These are phyloP conservation scores for Microtus pennsylvanicus DNA, from an alignment of 2,113 vertebrate genomes.

Conservation along the genomic window DNA sequence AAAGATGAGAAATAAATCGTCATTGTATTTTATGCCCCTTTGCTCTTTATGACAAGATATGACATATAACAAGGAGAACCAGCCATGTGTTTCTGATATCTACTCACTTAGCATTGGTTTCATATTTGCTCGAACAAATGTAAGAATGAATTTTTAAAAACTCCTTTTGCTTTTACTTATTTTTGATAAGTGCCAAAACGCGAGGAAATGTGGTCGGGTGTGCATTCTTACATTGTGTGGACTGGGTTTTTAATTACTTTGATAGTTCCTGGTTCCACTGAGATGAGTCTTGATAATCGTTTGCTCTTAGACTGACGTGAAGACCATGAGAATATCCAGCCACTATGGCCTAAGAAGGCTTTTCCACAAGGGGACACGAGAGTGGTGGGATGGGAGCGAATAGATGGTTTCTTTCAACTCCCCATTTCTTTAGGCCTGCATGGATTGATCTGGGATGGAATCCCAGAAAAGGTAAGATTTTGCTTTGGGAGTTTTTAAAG, in stretches of 20 bases:
- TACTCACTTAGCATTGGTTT: not conserved
- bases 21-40: slow-evolving; percentile 69
- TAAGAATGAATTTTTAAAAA: not conserved
- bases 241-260: slow-evolving; percentile 24
- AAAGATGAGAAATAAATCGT: slow-evolving; percentile 67
- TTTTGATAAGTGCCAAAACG: not conserved
- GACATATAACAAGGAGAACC: slow-evolving; percentile 14
- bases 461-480: not conserved
- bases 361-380: not conserved
- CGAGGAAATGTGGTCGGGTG: not conserved
- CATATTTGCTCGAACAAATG: not conserved
- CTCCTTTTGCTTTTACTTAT: slow-evolving; percentile 26
- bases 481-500: not conserved
- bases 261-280: not conserved
- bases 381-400: not conserved
- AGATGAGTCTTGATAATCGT: not conserved
- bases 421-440: not conserved
- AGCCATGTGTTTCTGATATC: slow-evolving; percentile 1
- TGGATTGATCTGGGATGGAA: not conserved
- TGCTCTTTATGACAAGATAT: slow-evolving; percentile 52
- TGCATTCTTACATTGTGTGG: not conserved
- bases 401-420: not conserved
- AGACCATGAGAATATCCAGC: not conserved
- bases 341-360: not conserved
- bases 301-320: not conserved